A percentile compares a stretch with the other conserved stretches of the same genome.
Conservation (phyloP, 2,797 vertebrate genomes). For the Apodemus agrarius region DNA sequence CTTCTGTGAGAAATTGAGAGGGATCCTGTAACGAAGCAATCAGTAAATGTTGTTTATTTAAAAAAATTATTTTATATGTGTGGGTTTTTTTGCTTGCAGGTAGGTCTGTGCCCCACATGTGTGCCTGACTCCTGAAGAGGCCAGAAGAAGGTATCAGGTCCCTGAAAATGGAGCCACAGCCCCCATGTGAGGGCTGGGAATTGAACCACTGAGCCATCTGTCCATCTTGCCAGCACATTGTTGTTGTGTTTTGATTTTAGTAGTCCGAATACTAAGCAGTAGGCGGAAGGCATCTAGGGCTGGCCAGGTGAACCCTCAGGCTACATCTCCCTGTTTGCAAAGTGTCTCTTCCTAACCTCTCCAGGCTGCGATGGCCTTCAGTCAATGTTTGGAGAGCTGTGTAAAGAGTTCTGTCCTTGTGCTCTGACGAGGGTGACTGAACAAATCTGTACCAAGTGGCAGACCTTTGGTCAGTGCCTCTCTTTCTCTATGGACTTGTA, state of each 20-base stretch:
- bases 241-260: background rate
- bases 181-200: background rate
- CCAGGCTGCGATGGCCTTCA: background rate
- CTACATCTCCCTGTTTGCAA: background rate
- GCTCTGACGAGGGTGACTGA: slow-evolving; percentile 12
- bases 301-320: background rate
- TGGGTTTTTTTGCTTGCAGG: background rate
- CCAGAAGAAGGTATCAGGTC: background rate
- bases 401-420: slow-evolving; percentile 43
- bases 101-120: background rate
- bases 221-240: background rate
- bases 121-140: background rate
- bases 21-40: background rate
- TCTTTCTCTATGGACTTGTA: background rate
- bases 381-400: slow-evolving; percentile 67
- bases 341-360: slow-evolving; percentile 30
- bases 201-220: background rate
- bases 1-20: slow-evolving; percentile 19
- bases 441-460: slow-evolving; percentile 15
- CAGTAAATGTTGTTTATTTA: background rate
- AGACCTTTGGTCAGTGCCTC: slow-evolving; percentile 53
- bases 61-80: background rate
- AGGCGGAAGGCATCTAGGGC: background rate
- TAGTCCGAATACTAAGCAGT: background rate
- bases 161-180: background rate